Evolutionary conservation across 2,797 vertebrate species (phyloP), one percentile per base, ranked within the genome.

Genomic region (Lateolabrax maculatus): DNA sequence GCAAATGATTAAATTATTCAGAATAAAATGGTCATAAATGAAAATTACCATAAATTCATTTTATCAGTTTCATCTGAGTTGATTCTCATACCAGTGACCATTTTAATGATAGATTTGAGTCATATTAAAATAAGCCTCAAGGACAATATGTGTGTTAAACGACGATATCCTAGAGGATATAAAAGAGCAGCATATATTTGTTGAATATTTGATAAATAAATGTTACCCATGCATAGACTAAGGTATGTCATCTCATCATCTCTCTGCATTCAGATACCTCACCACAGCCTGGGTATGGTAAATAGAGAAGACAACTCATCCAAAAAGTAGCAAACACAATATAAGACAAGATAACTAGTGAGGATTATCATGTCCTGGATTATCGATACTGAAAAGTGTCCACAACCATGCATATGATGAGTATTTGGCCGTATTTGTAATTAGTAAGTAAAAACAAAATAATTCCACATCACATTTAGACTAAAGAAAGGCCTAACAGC

Each of bases 161-260:
- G 31, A 79, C 21, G 44, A 82, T 77, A 80, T 87, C 80, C 71
- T 55, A 75, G 44, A 73, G 56, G 75, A 81, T 84, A 81, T 46
- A 86, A 87, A 89, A 89, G 60, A 90, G 88, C 90, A 94, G 92
- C 88, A 88, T 88, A 91, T 92, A 89, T 83, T 46, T 88, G 71
- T 75, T 78, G 84, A 87, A 56, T 91, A 90, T 76, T 74, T 73
- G 77, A 87, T 88, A 78, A 89, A 90, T 90, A 89, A 88, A 87
- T 86, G 83, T 87, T 77, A 87, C 71, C 83, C 93, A 95, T 95
- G 94, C 94, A 93, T 93, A 93, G 91, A 91, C 86, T 90, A 93
- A 80, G 81, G 68, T 84, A 88, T 83, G 81, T 77, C 72, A 79
- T 87, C 55, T 84, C 72, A 80, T 68, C 41, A 57, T 78, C 80